A percentile compares a stretch with the other conserved stretches of the same genome.
Evolutionary conservation across 1,140 invertebrate genomes (phyloP).

Genomic region (Amyelois transitella): DNA sequence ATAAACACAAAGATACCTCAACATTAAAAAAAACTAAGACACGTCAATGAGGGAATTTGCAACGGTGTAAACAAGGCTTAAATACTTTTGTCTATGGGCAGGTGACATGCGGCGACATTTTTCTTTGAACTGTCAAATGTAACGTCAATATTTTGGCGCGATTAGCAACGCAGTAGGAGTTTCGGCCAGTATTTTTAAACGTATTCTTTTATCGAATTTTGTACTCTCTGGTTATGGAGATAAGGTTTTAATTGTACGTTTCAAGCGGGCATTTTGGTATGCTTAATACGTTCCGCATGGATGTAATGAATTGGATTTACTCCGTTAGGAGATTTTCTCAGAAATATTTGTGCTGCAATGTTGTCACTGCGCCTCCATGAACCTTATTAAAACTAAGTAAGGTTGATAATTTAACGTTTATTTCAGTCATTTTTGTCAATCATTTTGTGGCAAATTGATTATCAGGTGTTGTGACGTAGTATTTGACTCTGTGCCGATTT

Average conservation of each 20-base stretch:
- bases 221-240: not conserved
- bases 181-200: not conserved
- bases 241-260: not conserved
- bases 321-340: slow-evolving; percentile 14
- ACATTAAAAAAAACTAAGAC: slow-evolving; percentile 2
- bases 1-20: slow-evolving; percentile 17
- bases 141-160: slow-evolving; percentile 69
- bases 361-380: not conserved
- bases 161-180: slow-evolving; percentile 52
- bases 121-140: slow-evolving; percentile 52
- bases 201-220: not conserved
- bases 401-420: not conserved
- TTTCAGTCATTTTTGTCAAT: not conserved
- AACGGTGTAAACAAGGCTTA: slow-evolving; percentile 45
- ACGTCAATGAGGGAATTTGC: slow-evolving; percentile 36
- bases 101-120: slow-evolving; percentile 41
- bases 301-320: slow-evolving; percentile 24
- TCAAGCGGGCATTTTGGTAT: slow-evolving; percentile 11
- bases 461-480: slow-evolving; percentile 15
- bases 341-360: slow-evolving; percentile 8
- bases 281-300: slow-evolving; percentile 40
- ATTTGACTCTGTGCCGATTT: not conserved
- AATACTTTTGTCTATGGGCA: slow-evolving; percentile 44
- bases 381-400: not conserved
- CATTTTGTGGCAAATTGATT: slow-evolving; percentile 25